Percentiles rank a stretch among this genome's conserved stretches.
Evolutionary conservation across 2,797 vertebrate species (phyloP).

Genomic region (Ambastaia sidthimunki): DNA sequence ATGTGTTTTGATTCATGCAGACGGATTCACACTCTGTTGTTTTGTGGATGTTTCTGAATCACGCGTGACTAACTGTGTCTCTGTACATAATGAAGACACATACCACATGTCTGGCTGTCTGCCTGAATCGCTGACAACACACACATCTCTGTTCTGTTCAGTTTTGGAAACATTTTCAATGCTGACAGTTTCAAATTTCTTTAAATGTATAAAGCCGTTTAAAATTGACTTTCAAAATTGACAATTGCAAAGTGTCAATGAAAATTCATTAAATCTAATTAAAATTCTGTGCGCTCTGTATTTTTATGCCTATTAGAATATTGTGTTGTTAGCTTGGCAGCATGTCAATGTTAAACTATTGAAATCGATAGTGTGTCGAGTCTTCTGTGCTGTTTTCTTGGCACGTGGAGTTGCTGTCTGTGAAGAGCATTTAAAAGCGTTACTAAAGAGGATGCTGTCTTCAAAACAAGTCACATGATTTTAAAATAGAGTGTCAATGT

Average conservation of each 20-base stretch:
- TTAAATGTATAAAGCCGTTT: too few species aligned
- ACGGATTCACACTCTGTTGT: conserved; percentile 68
- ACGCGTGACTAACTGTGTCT: conserved; percentile 66
- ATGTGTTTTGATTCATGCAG: conserved; percentile 69
- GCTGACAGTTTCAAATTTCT: too few species aligned
- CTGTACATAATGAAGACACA: conserved; percentile 47
- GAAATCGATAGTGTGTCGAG: not conserved
- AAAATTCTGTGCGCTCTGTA: not conserved
- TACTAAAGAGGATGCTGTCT: too few species aligned
- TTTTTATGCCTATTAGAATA: not conserved
- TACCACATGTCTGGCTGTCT: conserved; percentile 24
- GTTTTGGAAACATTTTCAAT: not conserved
- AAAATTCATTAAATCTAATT: not conserved
- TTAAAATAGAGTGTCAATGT: too few species aligned
- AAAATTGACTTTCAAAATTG: not conserved
- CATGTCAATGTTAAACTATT: not conserved
- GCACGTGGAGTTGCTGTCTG: not conserved
- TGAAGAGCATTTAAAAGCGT: too few species aligned
- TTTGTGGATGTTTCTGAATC: conserved; percentile 72
- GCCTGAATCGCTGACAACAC: conserved; percentile 8
- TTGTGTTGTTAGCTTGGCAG: not conserved
- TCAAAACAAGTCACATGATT: too few species aligned
- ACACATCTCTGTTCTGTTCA: conserved; percentile 13
- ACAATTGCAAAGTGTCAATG: not conserved
- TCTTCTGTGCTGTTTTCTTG: not conserved